phyloP scores from a whole-genome alignment of 2,888 invertebrate species.

The Eristalis arbustorum region DNA sequence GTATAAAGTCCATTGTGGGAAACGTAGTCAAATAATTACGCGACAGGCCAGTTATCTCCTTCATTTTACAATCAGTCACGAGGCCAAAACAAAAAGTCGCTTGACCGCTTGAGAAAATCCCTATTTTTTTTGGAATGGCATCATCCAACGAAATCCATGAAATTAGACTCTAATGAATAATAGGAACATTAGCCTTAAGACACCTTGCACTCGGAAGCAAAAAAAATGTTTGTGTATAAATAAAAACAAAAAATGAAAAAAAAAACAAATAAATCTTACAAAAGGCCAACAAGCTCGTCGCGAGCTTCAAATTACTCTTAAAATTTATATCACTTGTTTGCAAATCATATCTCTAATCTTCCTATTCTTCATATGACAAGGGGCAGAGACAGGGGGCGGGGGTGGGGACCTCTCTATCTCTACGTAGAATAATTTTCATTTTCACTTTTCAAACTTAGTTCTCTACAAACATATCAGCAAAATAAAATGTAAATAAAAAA shows the following conservation, averaged over 20 bases:
- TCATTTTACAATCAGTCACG: not conserved
- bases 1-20: not conserved
- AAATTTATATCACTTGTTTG: constrained; percentile 69
- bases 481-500: constrained; percentile 11
- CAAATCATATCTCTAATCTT: constrained; percentile 55
- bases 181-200: constrained; percentile 65
- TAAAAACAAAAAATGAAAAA: not conserved
- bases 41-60: not conserved
- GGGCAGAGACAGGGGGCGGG: not conserved
- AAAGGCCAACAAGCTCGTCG: constrained; percentile 57
- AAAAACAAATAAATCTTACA: constrained; percentile 53
- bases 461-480: not conserved
- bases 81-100: not conserved
- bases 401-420: not conserved
- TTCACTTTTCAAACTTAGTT: constrained; percentile 11
- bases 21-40: not conserved
- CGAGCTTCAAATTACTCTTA: constrained; percentile 54
- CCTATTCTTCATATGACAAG: constrained; percentile 17
- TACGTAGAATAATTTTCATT: not conserved
- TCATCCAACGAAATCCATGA: constrained; percentile 30
- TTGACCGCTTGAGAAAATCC: not conserved
- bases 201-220: constrained; percentile 40
- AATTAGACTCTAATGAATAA: constrained; percentile 42
- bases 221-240: not conserved
- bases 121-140: constrained; percentile 53